Evolutionary conservation across 2,113 vertebrate genomes (phyloP), one percentile per base, ranked within the genome.

Genomic region (Nerophis lumbriciformis): DNA sequence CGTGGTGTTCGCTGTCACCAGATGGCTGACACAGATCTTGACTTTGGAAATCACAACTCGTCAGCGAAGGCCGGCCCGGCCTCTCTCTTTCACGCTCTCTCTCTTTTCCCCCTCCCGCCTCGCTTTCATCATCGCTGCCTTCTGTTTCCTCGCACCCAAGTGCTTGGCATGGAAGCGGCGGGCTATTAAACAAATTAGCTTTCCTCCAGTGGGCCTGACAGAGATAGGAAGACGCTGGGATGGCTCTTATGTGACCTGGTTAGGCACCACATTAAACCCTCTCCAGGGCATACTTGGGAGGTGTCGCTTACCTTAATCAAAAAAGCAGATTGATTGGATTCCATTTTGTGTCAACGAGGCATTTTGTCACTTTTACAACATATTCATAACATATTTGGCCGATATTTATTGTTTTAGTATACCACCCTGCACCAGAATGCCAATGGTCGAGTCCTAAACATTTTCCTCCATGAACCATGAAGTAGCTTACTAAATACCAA

Each of bases 101-200:
- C 73, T 72, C 68, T 63, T 59, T 49, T 57, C 39, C 49, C 66
- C 28, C 62, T 71, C 61, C 51, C 10, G 59, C 73, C 62, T 73
- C 9, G 66, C 73, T 82, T 71, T 82, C 57, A 71, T 81, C 65
- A 52, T 59, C 28, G 53, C 77, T 45, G 56, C 76, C 73, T 69
- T 81, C 79, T 84, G 77, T 82, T 86, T 85, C 78, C 67, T 70
- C 45, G 38, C 74, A 59, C 76, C 50, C 55, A 36, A 81, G 73
- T 8, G 61, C 77, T 62, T 65, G 66, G 67, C 72, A 68, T 72
- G 54, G 60, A 68, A 77, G 58, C 50, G 57, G 65, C 66, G 61
- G 66, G 76, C 81, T 89, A 78, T 84, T 90, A 87, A 88, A 88
- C 89, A 87, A 90, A 86, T 89, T 72, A 89, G 83, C 48, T 63